Conservation (phyloP, 2,113 vertebrate species). For the Barbus barbus region DNA sequence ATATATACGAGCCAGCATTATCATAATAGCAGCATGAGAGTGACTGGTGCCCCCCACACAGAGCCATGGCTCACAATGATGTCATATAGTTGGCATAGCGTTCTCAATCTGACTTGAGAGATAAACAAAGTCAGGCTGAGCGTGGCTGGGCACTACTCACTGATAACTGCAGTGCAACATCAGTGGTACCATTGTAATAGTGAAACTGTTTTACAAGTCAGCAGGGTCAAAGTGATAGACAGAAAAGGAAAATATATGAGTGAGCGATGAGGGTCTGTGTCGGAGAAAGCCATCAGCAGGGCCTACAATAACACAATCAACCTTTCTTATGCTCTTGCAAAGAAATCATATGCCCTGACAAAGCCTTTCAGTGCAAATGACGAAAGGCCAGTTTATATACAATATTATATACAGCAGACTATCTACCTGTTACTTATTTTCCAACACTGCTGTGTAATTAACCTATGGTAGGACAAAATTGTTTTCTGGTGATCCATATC, state of each 20-base stretch:
- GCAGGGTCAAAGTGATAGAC: not conserved
- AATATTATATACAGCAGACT: not conserved
- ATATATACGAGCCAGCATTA: not conserved
- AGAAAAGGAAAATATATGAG: not conserved
- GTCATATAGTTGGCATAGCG: not conserved
- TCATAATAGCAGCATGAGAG: not conserved
- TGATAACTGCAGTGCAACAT: conserved; percentile 1
- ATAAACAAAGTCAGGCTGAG: conserved; percentile 10
- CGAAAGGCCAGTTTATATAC: not conserved
- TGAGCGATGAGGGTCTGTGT: conserved; percentile 48
- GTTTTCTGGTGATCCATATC: not conserved
- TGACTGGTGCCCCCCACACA: not conserved
- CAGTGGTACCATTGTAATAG: not conserved
- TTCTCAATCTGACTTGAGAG: not conserved
- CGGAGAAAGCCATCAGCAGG: conserved; percentile 66
- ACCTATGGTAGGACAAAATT: not conserved
- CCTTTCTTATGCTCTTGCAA: conserved; percentile 49
- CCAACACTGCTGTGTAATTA: not conserved
- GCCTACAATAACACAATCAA: conserved; percentile 60
- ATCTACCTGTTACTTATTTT: not conserved
- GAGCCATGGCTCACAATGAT: not conserved
- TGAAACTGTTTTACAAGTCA: conserved; percentile 21
- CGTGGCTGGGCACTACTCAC: not conserved
- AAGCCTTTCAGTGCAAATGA: not conserved
- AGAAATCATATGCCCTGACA: not conserved